Base-by-base conservation (phyloP, 2,797 vertebrate genomes). In the Epinephelus malabaricus region DNA sequence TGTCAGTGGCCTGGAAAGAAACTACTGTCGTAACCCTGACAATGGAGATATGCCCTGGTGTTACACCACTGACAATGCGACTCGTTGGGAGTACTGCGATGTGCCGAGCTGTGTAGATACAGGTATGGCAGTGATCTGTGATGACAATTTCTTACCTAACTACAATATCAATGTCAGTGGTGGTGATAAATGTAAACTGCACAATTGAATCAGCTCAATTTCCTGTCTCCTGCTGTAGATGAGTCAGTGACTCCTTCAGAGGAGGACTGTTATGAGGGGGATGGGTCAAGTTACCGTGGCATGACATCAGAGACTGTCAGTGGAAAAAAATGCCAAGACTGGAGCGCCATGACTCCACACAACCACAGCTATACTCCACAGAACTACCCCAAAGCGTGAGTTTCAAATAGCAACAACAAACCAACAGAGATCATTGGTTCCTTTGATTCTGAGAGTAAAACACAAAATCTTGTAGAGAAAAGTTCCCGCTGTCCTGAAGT, bases 21-120 rank as follows among this genome's bases (percentile, higher is more conserved):
- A 99, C 92, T 96, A 97, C 85, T 99, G 98, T 71, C 97, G 98
- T 77, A 99, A 99, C 86, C 97, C 98, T 0, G 96, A 99, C 78
- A 96, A 96, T 8, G 97, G 98, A 83, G 90, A 86, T 12, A 92
- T 47, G 85, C 98, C 98, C 0, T 99, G 98, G 98, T 99, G 98
- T 87, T 99, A 98, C 75, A 99, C 98, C 3, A 96, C 96, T 0
- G 93, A 97, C 81, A 7, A 81, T 0, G 45, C 84, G 0, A 91
- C 88, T 30, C 95, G 97, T 60, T 99, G 97, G 98, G 97, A 99
- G 76, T 96, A 97, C 88, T 99, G 98, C 86, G 73, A 12, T 0
- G 95, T 99, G 49, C 93, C 95, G 0, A 94, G 83, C 79, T 99
- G 98, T 70, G 95, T 81, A 6, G 72, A 94, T 12, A 62, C 27